Evolutionary conservation across 2,113 vertebrate genomes (phyloP).

Genomic region (Trematocara nigrifrons): DNA sequence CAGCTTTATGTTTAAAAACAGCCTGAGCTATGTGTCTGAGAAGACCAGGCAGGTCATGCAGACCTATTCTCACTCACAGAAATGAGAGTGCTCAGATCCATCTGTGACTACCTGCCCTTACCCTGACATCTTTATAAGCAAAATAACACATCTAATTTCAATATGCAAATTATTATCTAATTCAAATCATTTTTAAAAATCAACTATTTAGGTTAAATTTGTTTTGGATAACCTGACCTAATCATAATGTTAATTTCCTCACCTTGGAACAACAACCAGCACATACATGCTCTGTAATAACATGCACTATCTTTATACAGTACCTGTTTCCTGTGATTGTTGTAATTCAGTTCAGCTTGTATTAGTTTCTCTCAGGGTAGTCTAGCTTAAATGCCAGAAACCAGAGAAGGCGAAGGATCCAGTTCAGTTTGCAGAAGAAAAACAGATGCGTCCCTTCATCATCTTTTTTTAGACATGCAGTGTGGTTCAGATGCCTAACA

Average conservation of each 20-base stretch:
- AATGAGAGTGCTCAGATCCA: background rate
- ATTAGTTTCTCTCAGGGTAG: background rate
- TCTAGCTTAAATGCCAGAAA: background rate
- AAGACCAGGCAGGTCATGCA: background rate
- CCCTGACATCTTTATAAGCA: background rate
- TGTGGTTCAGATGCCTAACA: background rate
- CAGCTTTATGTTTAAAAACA: background rate
- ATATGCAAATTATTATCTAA: background rate
- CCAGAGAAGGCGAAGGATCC: background rate
- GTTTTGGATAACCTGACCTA: background rate
- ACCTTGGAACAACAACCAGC: background rate
- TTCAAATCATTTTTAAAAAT: background rate
- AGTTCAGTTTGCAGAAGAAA: background rate
- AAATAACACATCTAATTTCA: background rate
- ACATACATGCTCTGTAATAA: background rate
- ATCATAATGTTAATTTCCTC: background rate
- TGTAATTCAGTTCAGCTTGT: background rate
- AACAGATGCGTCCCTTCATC: background rate
- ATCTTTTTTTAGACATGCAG: background rate
- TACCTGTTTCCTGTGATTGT: conserved; percentile 8
- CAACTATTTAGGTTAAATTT: background rate
- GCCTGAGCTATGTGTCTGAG: background rate
- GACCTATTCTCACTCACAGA: background rate
- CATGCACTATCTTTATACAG: background rate
- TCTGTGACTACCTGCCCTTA: background rate